Conservation (phyloP, 2,888 invertebrate genomes). For the Agapostemon virescens region DNA sequence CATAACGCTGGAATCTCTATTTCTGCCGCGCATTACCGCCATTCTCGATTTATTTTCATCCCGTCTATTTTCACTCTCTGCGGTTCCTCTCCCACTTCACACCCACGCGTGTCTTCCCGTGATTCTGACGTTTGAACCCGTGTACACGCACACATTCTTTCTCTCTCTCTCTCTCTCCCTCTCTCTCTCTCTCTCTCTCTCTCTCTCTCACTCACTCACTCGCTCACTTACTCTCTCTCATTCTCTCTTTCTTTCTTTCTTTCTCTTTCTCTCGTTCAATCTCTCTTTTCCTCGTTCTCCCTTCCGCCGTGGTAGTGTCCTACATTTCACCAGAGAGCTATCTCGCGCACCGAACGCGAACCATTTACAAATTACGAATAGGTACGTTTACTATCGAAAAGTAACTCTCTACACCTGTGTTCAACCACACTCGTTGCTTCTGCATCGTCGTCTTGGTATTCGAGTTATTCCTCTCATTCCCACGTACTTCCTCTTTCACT, state of each 20-base stretch:
- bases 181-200: background rate
- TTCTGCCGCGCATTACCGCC: slow-evolving; percentile 58
- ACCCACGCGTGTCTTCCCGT: slow-evolving; percentile 36
- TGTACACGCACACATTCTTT: background rate
- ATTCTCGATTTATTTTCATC: slow-evolving; percentile 65
- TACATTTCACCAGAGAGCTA: slow-evolving; percentile 26
- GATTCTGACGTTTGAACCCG: slow-evolving; percentile 34
- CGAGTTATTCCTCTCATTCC: slow-evolving; percentile 11
- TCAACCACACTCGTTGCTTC: slow-evolving; percentile 19
- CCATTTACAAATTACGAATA: slow-evolving; percentile 48
- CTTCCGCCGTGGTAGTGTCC: slow-evolving; percentile 5
- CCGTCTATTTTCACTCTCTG: slow-evolving; percentile 62
- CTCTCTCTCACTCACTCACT: too few species aligned
- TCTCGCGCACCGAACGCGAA: slow-evolving; percentile 39
- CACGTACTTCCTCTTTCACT: background rate
- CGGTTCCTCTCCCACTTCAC: slow-evolving; percentile 10
- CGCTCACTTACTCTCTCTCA: too few species aligned
- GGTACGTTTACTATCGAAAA: slow-evolving; percentile 35
- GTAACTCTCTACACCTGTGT: slow-evolving; percentile 21
- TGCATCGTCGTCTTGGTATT: slow-evolving; percentile 16
- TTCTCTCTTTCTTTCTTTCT: background rate
- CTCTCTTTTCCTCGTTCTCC: background rate
- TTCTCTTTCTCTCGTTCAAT: background rate
- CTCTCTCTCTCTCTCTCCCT: background rate
- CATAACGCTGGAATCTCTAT: slow-evolving; percentile 62